Percentiles rank a stretch among this genome's conserved stretches.
These are phyloP conservation scores for Cololabis saira DNA, from an alignment of 2,113 vertebrate species.

Conservation along the genomic window DNA sequence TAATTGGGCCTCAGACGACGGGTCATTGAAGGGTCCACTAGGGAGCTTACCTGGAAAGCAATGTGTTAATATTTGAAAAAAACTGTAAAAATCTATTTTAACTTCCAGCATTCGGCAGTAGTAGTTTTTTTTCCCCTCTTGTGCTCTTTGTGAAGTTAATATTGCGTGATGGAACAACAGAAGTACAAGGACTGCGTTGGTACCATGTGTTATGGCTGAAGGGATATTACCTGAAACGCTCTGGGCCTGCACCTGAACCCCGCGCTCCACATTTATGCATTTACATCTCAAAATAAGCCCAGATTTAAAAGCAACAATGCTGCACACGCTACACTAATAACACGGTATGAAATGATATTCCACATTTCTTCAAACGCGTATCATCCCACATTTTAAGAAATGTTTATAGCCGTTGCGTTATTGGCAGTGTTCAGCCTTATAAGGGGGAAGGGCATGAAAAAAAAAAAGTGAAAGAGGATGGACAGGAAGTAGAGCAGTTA, in stretches of 20 bases:
- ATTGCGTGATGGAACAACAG: constrained; percentile 57
- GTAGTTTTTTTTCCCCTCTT: background rate
- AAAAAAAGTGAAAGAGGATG: constrained; percentile 29
- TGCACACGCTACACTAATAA: constrained; percentile 10
- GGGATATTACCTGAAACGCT: constrained; percentile 58
- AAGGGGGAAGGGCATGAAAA: constrained; percentile 20
- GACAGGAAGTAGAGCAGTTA: constrained; percentile 24
- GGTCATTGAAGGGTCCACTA: constrained; percentile 10
- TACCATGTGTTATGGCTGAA: constrained; percentile 66
- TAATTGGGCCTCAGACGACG: constrained; percentile 16
- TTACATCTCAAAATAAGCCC: constrained; percentile 39
- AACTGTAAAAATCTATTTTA: background rate
- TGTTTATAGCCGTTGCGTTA: constrained; percentile 11
- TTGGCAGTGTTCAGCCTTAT: constrained; percentile 14
- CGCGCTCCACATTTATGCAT: constrained; percentile 37
- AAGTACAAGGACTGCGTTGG: constrained; percentile 35
- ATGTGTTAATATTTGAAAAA: background rate
- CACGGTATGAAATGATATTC: background rate
- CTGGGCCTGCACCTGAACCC: constrained; percentile 74
- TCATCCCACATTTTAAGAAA: constrained; percentile 15
- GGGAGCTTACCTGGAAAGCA: constrained; percentile 20
- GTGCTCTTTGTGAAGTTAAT: constrained; percentile 27
- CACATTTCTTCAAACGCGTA: background rate
- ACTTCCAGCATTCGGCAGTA: no score
- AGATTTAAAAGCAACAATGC: constrained; percentile 18